These are phyloP conservation scores for Drosophila novamexicana DNA, from an alignment of 1,140 invertebrate genomes.

Conservation along the genomic window DNA sequence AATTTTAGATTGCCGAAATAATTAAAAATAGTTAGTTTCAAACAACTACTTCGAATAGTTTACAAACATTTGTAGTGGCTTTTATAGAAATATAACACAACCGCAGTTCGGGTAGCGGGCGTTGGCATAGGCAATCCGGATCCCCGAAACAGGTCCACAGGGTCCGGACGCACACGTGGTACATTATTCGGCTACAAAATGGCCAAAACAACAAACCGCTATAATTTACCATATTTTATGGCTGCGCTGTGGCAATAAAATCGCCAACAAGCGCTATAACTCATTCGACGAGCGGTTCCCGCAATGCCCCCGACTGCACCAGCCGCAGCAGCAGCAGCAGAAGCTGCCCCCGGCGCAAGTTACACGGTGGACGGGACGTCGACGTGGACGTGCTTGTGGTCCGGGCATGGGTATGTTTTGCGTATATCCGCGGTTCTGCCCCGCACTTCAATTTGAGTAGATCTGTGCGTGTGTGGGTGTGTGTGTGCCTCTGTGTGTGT, in stretches of 20 bases:
- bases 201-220: conserved; percentile 84
- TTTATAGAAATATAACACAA: conserved; percentile 25
- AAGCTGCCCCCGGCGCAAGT: conserved; percentile 70
- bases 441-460: conserved; percentile 19
- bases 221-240: conserved; percentile 85
- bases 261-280: conserved; percentile 84
- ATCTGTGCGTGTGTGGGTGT: neutral
- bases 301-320: conserved; percentile 41
- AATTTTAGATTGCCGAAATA: too few species aligned
- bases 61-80: conserved; percentile 3
- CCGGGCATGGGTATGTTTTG: conserved; percentile 46
- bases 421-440: conserved; percentile 72
- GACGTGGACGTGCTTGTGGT: conserved; percentile 6
- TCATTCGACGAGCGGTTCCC: conserved; percentile 75
- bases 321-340: conserved; percentile 56
- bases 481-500: conserved; percentile 7
- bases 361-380: conserved; percentile 43
- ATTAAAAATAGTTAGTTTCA: too few species aligned
- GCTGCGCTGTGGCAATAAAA: conserved; percentile 84
- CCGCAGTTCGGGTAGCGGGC: conserved; percentile 46
- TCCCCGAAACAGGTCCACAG: conserved; percentile 63
- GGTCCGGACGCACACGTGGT: conserved; percentile 74
- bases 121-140: conserved; percentile 52
- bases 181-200: conserved; percentile 84
- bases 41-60: neutral